These are phyloP conservation scores for silkworm (Bombyx mori) DNA, from an alignment of 1,140 invertebrate species.

Conservation along the genomic window DNA sequence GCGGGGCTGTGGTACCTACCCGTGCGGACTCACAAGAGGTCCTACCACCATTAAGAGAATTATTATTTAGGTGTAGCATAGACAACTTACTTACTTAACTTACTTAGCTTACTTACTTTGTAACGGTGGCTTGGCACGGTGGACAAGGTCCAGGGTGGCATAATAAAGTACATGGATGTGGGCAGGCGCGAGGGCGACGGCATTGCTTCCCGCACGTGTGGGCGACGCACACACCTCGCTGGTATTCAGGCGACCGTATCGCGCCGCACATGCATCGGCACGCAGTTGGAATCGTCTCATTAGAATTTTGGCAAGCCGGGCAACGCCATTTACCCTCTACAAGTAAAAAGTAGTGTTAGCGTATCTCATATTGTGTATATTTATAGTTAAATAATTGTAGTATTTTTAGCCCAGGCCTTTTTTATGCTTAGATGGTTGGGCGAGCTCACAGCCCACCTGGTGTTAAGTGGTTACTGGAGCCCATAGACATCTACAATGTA, in stretches of 20 bases:
- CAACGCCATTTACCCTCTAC: constrained; percentile 90
- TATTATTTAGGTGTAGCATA: no score
- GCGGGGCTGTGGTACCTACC: no score
- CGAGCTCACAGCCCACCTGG: no score
- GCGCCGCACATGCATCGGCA: constrained; percentile 92
- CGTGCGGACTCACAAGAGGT: no score
- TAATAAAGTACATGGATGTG: constrained; percentile 87
- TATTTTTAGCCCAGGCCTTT: no score
- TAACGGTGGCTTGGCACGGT: constrained; percentile 78
- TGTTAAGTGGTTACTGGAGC: no score
- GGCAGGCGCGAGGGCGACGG: constrained; percentile 78
- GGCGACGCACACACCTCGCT: constrained; percentile 78
- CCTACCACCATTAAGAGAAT: no score
- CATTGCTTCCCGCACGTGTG: constrained; percentile 94
- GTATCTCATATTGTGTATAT: no score
- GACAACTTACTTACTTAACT: no score
- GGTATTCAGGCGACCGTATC: constrained; percentile 78
- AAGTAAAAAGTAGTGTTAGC: constrained; percentile 10
- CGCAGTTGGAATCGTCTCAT: constrained; percentile 76
- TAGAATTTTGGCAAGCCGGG: constrained; percentile 89
- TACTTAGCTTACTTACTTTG: constrained; percentile 43
- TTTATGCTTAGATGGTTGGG: no score
- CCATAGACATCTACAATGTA: no score
- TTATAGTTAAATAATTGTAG: no score
- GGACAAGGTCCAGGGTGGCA: constrained; percentile 95